phyloP scores from a whole-genome alignment of 2,113 vertebrate genomes.

The Neofelis nebulosa region DNA sequence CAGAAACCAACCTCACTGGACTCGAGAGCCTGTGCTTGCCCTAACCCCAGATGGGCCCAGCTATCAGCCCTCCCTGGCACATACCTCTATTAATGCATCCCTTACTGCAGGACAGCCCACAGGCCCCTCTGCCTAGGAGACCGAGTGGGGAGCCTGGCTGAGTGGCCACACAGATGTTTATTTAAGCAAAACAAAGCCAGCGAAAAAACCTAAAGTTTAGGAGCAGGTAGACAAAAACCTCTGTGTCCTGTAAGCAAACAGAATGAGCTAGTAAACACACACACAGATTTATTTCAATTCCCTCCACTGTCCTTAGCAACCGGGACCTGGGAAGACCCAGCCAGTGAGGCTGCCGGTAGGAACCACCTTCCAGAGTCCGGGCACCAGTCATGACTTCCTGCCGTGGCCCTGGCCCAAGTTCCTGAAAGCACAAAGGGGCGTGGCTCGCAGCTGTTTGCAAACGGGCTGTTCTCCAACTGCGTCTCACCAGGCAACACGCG shows the following conservation, averaged over 20 bases:
- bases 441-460: background rate
- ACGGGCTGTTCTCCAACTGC: no score
- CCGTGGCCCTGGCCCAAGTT: background rate
- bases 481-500: rapidly evolving
- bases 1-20: rapidly evolving
- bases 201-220: background rate
- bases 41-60: background rate
- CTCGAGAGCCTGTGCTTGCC: background rate
- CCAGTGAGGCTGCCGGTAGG: background rate
- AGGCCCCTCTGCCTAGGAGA: background rate
- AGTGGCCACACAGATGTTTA: background rate
- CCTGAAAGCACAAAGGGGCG: background rate
- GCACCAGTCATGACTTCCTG: background rate
- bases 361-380: background rate
- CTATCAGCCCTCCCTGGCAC: background rate
- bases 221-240: background rate
- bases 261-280: rapidly evolving
- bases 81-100: background rate
- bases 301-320: background rate
- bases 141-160: background rate
- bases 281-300: rapidly evolving
- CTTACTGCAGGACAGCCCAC: rapidly evolving
- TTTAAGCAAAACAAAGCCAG: background rate
- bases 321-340: background rate
- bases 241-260: rapidly evolving